Conservation (phyloP, 1,140 invertebrate species). For the Cepaea nemoralis region DNA sequence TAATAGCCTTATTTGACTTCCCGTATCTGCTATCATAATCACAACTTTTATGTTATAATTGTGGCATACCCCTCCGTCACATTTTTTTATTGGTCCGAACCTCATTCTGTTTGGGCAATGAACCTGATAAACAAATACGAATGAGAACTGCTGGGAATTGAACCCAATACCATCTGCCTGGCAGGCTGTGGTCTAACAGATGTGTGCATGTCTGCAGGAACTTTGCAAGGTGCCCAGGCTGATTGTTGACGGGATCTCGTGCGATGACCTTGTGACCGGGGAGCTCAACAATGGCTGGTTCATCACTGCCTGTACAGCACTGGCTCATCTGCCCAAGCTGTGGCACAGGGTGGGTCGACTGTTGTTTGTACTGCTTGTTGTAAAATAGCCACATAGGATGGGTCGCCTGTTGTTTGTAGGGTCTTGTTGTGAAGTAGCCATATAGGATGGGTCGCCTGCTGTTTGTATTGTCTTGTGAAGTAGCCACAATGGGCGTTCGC, state of each 20-base stretch:
- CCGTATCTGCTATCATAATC: too few relatives aligned
- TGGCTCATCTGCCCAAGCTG: slow-evolving; percentile 58
- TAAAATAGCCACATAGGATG: too few relatives aligned
- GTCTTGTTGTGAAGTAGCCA: too few relatives aligned
- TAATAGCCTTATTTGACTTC: too few relatives aligned
- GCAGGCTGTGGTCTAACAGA: background rate
- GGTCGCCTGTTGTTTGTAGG: too few relatives aligned
- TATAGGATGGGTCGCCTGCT: too few relatives aligned
- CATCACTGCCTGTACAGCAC: slow-evolving; percentile 76
- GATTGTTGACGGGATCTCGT: slow-evolving; percentile 74
- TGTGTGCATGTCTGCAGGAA: slow-evolving; percentile 56
- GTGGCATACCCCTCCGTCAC: too few relatives aligned
- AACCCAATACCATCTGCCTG: background rate
- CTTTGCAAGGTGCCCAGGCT: slow-evolving; percentile 72
- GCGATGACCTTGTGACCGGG: slow-evolving; percentile 76
- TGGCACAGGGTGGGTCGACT: slow-evolving; percentile 58
- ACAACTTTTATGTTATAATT: too few relatives aligned
- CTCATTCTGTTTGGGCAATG: background rate
- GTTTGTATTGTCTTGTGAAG: too few relatives aligned
- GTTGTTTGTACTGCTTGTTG: too few relatives aligned
- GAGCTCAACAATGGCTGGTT: slow-evolving; percentile 77
- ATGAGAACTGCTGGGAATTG: background rate
- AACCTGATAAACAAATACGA: background rate
- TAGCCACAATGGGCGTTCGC: too few relatives aligned
- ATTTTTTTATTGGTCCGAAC: too few relatives aligned